Percentiles rank a stretch among this genome's conserved stretches.
These are phyloP conservation scores for Trilocha varians DNA, from an alignment of 2,888 invertebrate genomes.

Conservation along the genomic window DNA sequence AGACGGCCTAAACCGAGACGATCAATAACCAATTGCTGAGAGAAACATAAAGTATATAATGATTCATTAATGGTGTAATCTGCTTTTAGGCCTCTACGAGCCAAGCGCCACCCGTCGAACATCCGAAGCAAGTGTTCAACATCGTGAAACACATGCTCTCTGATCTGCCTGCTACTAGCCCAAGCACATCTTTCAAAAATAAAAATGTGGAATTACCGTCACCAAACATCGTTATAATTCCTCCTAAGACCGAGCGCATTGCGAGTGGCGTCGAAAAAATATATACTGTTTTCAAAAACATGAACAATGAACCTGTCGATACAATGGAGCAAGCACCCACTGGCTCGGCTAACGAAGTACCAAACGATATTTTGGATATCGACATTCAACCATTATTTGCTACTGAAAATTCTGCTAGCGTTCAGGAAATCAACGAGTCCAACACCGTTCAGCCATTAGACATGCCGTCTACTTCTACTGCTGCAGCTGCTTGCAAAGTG, in stretches of 20 bases:
- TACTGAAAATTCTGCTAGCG: background rate
- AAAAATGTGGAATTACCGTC: constrained; percentile 4
- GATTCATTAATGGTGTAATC: too few relatives aligned
- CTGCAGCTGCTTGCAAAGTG: background rate
- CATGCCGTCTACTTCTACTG: background rate
- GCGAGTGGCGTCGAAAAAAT: constrained; percentile 51
- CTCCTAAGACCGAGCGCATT: constrained; percentile 44
- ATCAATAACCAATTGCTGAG: too few relatives aligned
- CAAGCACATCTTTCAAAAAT: constrained; percentile 6
- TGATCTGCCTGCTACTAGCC: constrained; percentile 37
- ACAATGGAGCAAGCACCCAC: background rate
- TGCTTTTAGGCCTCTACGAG: constrained; percentile 6
- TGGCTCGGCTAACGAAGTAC: background rate
- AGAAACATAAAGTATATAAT: too few relatives aligned
- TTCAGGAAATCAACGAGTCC: background rate
- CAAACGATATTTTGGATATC: background rate
- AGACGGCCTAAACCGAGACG: too few relatives aligned
- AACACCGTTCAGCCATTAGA: background rate
- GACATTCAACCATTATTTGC: background rate
- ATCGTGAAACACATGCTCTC: constrained; percentile 77
- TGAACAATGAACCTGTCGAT: background rate
- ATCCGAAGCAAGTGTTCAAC: constrained; percentile 77
- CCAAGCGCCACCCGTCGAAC: constrained; percentile 67
- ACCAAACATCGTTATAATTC: constrained; percentile 9
- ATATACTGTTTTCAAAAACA: constrained; percentile 30